Base-by-base conservation (phyloP, 1,140 invertebrate genomes). In the Drosophila fuyamai region DNA sequence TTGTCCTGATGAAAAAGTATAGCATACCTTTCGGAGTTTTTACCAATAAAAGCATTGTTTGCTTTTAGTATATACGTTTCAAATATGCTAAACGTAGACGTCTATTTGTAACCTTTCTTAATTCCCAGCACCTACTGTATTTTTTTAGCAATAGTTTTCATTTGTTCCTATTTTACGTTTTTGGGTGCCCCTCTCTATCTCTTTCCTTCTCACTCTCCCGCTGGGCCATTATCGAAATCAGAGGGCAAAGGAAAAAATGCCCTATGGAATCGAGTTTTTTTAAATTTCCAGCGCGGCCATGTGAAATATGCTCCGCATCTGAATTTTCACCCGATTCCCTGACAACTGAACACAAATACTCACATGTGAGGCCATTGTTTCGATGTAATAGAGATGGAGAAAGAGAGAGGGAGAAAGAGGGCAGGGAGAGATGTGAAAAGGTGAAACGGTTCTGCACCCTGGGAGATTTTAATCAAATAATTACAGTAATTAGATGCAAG, bases 391-490 rank as follows among this genome's bases (percentile, higher is more conserved):
- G 65, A 68, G 75, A 74, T 82, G 57, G 48, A 27, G 32, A 48
- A 29, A 14, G 16, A 35, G 16, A 0, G 16, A 41, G 14, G 38
- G 14, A 32, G 54, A 43, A 36, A 56, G 53, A 18, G 71, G 60
- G 35, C 44, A 23, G 44, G 35, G 35, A 16, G 62, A 38, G 32
- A 43, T 12, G 16, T 7, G 35, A 63, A 66, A 76, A 55, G 76
- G 50, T 58, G 41, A 72, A 70, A 65, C 72, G 66, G 62, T 44
- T 79, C 57, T 63, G 67, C 80, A 68, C 84, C 85, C 84, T 90
- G 81, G 84, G 84, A 88, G 84, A 88, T 80, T 88, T 80, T 78
- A 89, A 88, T 88, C 80, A 88, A 88, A 80, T 88, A 88, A 88
- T 88, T 80, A 84, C 77, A 89, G 68, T 88, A 89, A 88, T 88